These are phyloP conservation scores for Volucella zonaria DNA, from an alignment of 2,888 invertebrate species.

Conservation along the genomic window DNA sequence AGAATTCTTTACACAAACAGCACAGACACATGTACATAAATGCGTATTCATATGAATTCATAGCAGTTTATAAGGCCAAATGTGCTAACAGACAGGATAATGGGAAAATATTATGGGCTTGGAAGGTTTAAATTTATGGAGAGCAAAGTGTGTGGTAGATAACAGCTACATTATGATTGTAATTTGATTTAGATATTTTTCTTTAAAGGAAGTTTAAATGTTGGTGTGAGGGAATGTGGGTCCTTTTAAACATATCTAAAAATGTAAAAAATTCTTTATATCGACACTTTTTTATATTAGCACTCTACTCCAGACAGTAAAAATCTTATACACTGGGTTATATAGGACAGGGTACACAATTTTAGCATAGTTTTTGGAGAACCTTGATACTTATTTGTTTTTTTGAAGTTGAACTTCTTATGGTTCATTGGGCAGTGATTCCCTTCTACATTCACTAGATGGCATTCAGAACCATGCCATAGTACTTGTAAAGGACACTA, in stretches of 20 bases:
- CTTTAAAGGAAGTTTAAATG: slow-evolving; percentile 49
- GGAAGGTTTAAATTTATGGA: slow-evolving; percentile 49
- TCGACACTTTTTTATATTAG: too few species aligned
- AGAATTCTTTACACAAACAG: slow-evolving; percentile 27
- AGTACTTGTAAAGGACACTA: too few species aligned
- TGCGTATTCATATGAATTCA: slow-evolving; percentile 23
- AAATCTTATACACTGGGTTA: too few species aligned
- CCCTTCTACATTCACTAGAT: too few species aligned
- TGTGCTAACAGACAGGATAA: slow-evolving; percentile 32
- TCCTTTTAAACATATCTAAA: slow-evolving; percentile 4
- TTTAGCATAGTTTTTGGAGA: too few species aligned
- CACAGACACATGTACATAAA: neutral
- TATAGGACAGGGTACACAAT: too few species aligned
- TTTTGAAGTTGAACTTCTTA: too few species aligned
- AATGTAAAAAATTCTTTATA: too few species aligned
- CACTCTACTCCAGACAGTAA: too few species aligned
- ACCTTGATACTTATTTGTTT: too few species aligned
- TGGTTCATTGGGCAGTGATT: too few species aligned
- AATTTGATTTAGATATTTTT: slow-evolving; percentile 61
- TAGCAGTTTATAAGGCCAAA: slow-evolving; percentile 16
- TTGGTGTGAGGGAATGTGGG: slow-evolving; percentile 19
- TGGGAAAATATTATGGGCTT: slow-evolving; percentile 28
- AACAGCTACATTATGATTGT: slow-evolving; percentile 44
- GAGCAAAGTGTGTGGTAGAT: slow-evolving; percentile 45
- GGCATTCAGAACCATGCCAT: too few species aligned